Percentiles rank a stretch among this genome's conserved stretches.
Conservation (phyloP, 2,888 invertebrate species). For the Philereme transversata region DNA sequence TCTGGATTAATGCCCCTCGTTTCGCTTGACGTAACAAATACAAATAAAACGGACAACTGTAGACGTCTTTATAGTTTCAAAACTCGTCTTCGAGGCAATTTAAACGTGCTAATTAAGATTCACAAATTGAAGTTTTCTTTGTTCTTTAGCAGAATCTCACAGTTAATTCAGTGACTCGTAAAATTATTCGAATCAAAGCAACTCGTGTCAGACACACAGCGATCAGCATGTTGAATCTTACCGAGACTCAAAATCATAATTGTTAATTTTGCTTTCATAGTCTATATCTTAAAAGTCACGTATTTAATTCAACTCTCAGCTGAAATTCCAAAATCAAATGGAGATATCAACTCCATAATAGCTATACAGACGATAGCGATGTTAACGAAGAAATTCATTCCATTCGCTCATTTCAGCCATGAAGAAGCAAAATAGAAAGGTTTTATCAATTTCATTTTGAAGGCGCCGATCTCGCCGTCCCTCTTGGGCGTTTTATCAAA, state of each 20-base stretch:
- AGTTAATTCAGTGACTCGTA: slow-evolving; percentile 64
- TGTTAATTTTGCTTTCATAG: slow-evolving; percentile 50
- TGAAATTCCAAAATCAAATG: slow-evolving; percentile 39
- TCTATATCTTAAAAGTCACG: slow-evolving; percentile 52
- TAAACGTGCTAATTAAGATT: slow-evolving; percentile 63
- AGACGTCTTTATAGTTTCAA: slow-evolving; percentile 45
- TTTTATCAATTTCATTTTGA: slow-evolving; percentile 38
- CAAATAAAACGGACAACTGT: slow-evolving; percentile 36
- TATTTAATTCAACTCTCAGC: slow-evolving; percentile 47
- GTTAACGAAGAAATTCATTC: slow-evolving; percentile 29
- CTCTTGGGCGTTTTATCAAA: slow-evolving; percentile 35
- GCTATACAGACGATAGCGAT: slow-evolving; percentile 14
- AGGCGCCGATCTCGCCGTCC: slow-evolving; percentile 31
- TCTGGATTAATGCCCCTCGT: slow-evolving; percentile 47
- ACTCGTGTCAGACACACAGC: slow-evolving; percentile 60
- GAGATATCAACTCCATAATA: slow-evolving; percentile 32
- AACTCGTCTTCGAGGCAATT: slow-evolving; percentile 50
- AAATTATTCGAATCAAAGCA: slow-evolving; percentile 71
- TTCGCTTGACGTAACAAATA: slow-evolving; percentile 40
- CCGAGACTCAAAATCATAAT: slow-evolving; percentile 48
- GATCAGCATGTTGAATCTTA: slow-evolving; percentile 49
- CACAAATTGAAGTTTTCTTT: slow-evolving; percentile 64
- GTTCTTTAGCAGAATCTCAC: slow-evolving; percentile 61
- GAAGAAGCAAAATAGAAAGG: slow-evolving; percentile 33
- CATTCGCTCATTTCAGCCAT: slow-evolving; percentile 28